Evolutionary conservation across 1,140 invertebrate genomes (phyloP).

Genomic region (Aleiodes sp.): DNA sequence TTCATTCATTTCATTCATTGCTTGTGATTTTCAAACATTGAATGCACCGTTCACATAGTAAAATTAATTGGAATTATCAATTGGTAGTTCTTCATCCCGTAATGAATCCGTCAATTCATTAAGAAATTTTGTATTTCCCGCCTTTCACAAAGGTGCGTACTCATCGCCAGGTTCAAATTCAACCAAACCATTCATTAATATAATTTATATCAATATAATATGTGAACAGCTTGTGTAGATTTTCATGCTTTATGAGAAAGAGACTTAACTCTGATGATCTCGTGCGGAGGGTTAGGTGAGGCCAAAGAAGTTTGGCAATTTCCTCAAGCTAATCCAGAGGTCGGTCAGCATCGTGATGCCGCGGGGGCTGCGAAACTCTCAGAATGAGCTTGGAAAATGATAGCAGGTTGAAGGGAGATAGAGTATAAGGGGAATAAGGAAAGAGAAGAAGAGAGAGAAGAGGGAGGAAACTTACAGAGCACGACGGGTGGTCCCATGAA

Average conservation of each 20-base stretch:
- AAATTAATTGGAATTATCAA: too few species aligned
- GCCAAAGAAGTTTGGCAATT: conserved; percentile 66
- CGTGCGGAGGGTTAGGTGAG: conserved; percentile 1
- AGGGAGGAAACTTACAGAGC: conserved; percentile 44
- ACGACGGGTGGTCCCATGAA: conserved; percentile 60
- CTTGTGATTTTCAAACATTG: too few species aligned
- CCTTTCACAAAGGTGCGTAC: too few species aligned
- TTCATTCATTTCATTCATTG: too few species aligned
- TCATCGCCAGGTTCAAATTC: too few species aligned
- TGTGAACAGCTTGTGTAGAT: conserved; percentile 25
- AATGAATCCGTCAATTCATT: too few species aligned
- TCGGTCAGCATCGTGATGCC: conserved; percentile 66
- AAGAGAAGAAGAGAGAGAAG: conserved; percentile 5
- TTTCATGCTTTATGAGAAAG: conserved; percentile 50
- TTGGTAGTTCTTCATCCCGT: too few species aligned
- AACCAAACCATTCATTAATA: too few species aligned
- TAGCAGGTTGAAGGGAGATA: conserved; percentile 1
- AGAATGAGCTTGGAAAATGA: neutral
- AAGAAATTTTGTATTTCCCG: too few species aligned
- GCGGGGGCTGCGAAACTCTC: conserved; percentile 46
- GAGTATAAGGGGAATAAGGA: conserved; percentile 9
- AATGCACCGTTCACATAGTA: too few species aligned
- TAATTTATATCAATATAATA: too few species aligned
- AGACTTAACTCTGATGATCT: conserved; percentile 53
- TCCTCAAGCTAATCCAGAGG: conserved; percentile 65